These are phyloP conservation scores for Gallinago stenura DNA, from an alignment of 2,797 vertebrate genomes.

Conservation along the genomic window DNA sequence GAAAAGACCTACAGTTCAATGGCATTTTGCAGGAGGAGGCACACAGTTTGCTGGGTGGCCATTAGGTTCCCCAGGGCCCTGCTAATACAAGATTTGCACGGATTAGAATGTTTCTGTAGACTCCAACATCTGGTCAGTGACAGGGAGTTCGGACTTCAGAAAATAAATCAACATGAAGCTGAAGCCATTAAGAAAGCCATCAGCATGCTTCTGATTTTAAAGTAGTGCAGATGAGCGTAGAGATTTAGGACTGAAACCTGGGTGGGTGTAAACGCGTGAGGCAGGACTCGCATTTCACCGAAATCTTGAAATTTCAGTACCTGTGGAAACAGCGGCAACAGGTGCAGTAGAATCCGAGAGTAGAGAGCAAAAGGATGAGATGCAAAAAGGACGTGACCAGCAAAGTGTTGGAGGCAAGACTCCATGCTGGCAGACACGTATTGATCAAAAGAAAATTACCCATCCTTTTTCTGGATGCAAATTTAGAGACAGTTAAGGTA, in stretches of 20 bases:
- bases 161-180: conserved; percentile 1
- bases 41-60: background rate
- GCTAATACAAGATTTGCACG: conserved; percentile 2
- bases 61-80: conserved; percentile 25
- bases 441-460: background rate
- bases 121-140: conserved; percentile 2
- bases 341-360: background rate
- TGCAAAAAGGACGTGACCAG: background rate
- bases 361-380: background rate
- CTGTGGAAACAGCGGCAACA: background rate
- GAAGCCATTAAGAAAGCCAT: background rate
- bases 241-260: background rate
- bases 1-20: conserved; percentile 22
- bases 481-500: background rate
- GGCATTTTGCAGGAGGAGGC: conserved; percentile 16
- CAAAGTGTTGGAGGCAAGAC: background rate
- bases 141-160: conserved; percentile 7
- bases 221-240: background rate
- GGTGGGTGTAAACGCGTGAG: background rate
- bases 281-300: background rate
- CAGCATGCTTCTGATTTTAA: background rate
- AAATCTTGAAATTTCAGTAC: background rate
- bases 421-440: background rate
- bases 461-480: background rate
- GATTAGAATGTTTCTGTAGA: conserved; percentile 22